Evolutionary conservation across 2,113 vertebrate species (phyloP).

Genomic region (Nicator chloris): DNA sequence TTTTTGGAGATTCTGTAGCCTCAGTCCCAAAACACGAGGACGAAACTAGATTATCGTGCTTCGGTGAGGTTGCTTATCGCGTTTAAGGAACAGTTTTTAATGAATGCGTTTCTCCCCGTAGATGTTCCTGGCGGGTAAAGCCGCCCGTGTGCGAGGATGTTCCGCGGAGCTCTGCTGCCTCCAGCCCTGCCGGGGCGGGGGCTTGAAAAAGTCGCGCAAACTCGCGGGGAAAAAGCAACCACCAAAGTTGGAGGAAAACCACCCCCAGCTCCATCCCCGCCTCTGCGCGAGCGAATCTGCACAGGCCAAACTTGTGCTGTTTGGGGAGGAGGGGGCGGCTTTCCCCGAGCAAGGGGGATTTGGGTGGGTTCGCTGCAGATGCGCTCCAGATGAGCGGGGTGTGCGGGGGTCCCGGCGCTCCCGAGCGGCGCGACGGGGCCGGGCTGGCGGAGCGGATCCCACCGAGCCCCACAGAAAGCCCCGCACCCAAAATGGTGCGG

Average conservation of each 20-base stretch:
- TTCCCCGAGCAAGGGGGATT: neutral
- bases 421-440: neutral
- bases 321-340: neutral
- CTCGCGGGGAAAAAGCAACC: neutral
- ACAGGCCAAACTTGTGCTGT: neutral
- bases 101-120: neutral
- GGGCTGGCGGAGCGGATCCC: neutral
- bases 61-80: neutral
- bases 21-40: neutral
- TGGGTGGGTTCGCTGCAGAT: neutral
- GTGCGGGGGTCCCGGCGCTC: neutral
- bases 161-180: neutral
- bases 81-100: neutral
- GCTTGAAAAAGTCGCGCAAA: neutral
- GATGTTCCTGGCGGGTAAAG: neutral
- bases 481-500: slow-evolving; percentile 74
- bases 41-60: neutral
- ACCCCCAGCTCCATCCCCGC: neutral
- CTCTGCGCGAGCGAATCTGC: neutral
- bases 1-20: neutral
- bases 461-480: slow-evolving; percentile 57
- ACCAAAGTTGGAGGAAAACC: neutral
- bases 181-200: neutral
- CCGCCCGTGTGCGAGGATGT: neutral
- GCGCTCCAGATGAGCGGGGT: neutral